Conservation (phyloP, 2,797 vertebrate genomes). For the Molossus alvarezi region DNA sequence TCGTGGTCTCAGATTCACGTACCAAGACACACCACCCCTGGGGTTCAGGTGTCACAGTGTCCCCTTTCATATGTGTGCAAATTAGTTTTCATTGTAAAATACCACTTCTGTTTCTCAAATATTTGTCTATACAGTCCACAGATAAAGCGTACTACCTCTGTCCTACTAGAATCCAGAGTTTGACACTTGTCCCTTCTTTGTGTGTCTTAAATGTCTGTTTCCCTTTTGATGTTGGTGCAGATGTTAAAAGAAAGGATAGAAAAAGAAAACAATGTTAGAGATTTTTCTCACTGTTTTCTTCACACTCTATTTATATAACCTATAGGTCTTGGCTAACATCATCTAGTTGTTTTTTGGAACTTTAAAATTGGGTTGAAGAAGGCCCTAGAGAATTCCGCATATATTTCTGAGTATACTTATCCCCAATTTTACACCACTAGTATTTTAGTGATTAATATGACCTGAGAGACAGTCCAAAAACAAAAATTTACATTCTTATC, state of each 20-base stretch:
- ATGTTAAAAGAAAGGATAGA: background rate
- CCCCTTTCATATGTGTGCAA: background rate
- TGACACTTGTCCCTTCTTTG: background rate
- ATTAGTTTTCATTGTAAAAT: background rate
- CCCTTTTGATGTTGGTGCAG: background rate
- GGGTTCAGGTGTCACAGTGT: background rate
- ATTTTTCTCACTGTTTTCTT: constrained; percentile 18
- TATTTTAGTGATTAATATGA: background rate
- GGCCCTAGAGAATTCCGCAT: background rate
- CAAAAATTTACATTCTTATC: constrained; percentile 24
- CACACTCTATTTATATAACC: background rate
- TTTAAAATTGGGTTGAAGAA: background rate
- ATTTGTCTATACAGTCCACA: background rate
- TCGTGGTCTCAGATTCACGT: background rate
- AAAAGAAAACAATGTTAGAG: background rate
- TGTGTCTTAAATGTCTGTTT: constrained; percentile 11
- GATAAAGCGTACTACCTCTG: background rate
- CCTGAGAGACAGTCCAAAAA: background rate
- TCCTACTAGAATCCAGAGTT: background rate
- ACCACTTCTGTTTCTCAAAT: background rate
- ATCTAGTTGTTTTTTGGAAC: background rate
- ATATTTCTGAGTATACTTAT: constrained; percentile 1
- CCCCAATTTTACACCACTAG: background rate
- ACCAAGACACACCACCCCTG: background rate
- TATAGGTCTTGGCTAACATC: background rate